Base-by-base conservation (phyloP, 2,888 invertebrate species). In the Ferdinandea cuprea region DNA sequence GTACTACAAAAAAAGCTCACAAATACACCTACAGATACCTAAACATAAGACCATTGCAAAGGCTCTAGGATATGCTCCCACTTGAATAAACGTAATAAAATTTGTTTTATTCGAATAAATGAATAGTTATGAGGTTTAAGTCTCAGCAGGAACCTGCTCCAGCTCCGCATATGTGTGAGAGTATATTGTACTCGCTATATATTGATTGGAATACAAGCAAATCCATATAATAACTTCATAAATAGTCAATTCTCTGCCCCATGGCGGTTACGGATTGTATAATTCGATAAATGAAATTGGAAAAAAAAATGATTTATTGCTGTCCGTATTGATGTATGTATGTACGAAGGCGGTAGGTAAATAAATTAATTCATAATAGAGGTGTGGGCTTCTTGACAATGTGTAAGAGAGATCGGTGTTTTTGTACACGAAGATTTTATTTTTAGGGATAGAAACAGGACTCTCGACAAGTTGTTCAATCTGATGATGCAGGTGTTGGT, bases 221-320 rank as follows among this genome's bases (percentile, higher is more conserved):
- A 21, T 50, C 50, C 50, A 50, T 59, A 37, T 59, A 37, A 42
- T 44, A 40, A 15, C 58, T 58, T 46, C 46, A 50, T 71, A 50
- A 50, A 59, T 58, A 59, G 48, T 71, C 71, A 59, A 59, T 71
- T 59, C 59, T 71, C 59, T 50, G 69, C 30, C 58, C n/a, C 40
- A 40, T 42, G 50, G 50, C 59, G 28, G 50, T 58, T 50, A 21
- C 28, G 48, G 71, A 50, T 71, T 48, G 59, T 15, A 71, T 40
- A 59, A 71, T 50, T 71, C 71, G 50, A 71, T 59, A 32, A 50
- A 71, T 21, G 37, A 50, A 59, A 71, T 71, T 71, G 71, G 5
- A 48, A 59, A 71, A 11, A 48, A 59, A 71, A 59, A 71, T 71
- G 71, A 71, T 71, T 71, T 71, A 71, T 71, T 71, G 50, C 30